These are phyloP conservation scores for Troides aeacus DNA, from an alignment of 2,888 invertebrate genomes.

Conservation along the genomic window DNA sequence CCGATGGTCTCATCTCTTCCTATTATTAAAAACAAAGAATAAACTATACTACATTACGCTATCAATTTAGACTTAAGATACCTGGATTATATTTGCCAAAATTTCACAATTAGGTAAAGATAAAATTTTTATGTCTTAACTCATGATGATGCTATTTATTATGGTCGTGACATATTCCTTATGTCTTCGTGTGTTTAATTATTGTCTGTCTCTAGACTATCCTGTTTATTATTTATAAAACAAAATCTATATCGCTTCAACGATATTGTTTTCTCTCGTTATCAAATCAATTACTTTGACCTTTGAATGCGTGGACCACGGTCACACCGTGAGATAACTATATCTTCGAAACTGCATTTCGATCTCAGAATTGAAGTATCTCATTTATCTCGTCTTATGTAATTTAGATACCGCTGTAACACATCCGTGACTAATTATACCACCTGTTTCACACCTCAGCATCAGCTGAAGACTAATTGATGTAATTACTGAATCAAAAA, in stretches of 20 bases:
- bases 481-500: slow-evolving; percentile 30
- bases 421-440: slow-evolving; percentile 37
- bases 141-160: background rate
- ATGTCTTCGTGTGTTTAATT: background rate
- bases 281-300: slow-evolving; percentile 29
- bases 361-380: slow-evolving; percentile 24
- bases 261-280: slow-evolving; percentile 18
- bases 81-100: too few species aligned
- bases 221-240: slow-evolving; percentile 2
- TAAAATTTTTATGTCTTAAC: too few species aligned
- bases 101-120: too few species aligned
- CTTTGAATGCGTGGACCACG: slow-evolving; percentile 15
- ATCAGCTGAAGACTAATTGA: slow-evolving; percentile 41
- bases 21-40: too few species aligned
- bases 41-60: too few species aligned
- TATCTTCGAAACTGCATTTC: slow-evolving; percentile 25
- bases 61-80: too few species aligned
- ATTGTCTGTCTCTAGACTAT: background rate
- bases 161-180: background rate
- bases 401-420: slow-evolving; percentile 27
- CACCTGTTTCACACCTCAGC: slow-evolving; percentile 37
- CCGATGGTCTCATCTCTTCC: too few species aligned
- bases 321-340: slow-evolving; percentile 18
- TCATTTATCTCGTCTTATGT: slow-evolving; percentile 28
- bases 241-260: background rate